Percentiles rank a stretch among this genome's conserved stretches.
These are phyloP conservation scores for Hydrotaea diabolus DNA, from an alignment of 2,888 invertebrate genomes.

Conservation along the genomic window DNA sequence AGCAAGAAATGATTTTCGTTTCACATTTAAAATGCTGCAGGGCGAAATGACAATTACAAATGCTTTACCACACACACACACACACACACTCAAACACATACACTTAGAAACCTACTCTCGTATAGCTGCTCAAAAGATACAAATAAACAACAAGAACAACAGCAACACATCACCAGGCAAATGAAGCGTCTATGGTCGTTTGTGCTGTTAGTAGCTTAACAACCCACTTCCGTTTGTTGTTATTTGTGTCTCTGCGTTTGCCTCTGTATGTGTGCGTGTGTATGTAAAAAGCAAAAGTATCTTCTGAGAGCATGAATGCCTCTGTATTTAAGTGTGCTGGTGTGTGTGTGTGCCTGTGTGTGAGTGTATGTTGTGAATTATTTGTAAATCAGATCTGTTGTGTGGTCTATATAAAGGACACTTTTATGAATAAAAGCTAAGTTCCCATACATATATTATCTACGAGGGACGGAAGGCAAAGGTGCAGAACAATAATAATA, in stretches of 20 bases:
- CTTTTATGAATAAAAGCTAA: constrained; percentile 24
- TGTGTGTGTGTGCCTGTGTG: background rate
- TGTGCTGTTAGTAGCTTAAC: constrained; percentile 35
- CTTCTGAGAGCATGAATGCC: background rate
- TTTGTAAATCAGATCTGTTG: constrained; percentile 57
- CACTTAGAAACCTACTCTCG: background rate
- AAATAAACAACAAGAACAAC: constrained; percentile 24
- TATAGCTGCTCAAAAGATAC: background rate
- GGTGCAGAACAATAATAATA: no score
- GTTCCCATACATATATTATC: background rate
- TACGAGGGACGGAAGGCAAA: background rate
- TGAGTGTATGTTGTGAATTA: constrained; percentile 45
- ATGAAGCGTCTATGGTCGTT: constrained; percentile 24
- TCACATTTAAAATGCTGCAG: constrained; percentile 56
- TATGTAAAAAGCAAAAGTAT: background rate
- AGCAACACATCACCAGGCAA: constrained; percentile 37
- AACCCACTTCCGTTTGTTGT: constrained; percentile 53
- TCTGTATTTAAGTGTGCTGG: background rate
- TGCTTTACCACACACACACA: constrained; percentile 54
- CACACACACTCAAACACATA: constrained; percentile 17
- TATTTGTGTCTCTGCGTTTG: background rate
- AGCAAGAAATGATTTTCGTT: constrained; percentile 35
- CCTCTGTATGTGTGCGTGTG: background rate
- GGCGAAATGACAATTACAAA: constrained; percentile 62
- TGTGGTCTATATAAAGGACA: constrained; percentile 36